These are phyloP conservation scores for Drosophila prostipennis DNA, from an alignment of 2,888 invertebrate species.

Conservation along the genomic window DNA sequence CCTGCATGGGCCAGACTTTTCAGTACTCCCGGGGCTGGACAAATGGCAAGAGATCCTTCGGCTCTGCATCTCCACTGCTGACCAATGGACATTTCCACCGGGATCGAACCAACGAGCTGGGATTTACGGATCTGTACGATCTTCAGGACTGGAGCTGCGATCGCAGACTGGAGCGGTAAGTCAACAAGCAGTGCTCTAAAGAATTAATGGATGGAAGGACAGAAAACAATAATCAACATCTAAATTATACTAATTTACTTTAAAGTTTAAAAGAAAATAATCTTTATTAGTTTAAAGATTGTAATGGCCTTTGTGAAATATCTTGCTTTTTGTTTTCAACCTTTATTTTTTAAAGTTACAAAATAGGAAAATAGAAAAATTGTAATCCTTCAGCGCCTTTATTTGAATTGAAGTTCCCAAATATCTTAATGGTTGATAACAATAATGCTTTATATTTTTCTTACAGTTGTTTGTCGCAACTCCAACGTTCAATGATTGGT, in stretches of 20 bases:
- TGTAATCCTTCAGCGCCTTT: too few relatives aligned
- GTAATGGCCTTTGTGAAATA: too few relatives aligned
- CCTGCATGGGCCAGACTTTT: conserved; percentile 88
- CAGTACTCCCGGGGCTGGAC: conserved; percentile 92
- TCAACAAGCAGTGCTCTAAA: too few relatives aligned
- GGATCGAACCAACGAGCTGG: conserved; percentile 57
- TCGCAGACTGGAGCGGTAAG: conserved; percentile 80
- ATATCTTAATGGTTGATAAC: neutral
- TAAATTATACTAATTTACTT: too few relatives aligned
- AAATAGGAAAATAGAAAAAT: too few relatives aligned
- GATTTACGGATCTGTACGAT: conserved; percentile 75
- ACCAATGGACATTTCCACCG: conserved; percentile 53
- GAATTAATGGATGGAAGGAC: too few relatives aligned
- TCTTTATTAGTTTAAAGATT: too few relatives aligned
- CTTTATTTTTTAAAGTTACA: too few relatives aligned
- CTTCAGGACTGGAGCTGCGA: conserved; percentile 71
- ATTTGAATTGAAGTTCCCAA: too few relatives aligned
- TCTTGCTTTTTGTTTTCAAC: too few relatives aligned
- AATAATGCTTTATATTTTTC: neutral
- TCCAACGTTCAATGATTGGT: conserved; percentile 76
- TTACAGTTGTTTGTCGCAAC: conserved; percentile 77
- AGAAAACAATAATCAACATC: too few relatives aligned
- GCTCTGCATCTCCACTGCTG: conserved; percentile 49
- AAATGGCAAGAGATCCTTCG: conserved; percentile 87
- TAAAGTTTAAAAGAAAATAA: too few relatives aligned